Conservation (phyloP, 2,113 vertebrate species). For the Thermophis baileyi region DNA sequence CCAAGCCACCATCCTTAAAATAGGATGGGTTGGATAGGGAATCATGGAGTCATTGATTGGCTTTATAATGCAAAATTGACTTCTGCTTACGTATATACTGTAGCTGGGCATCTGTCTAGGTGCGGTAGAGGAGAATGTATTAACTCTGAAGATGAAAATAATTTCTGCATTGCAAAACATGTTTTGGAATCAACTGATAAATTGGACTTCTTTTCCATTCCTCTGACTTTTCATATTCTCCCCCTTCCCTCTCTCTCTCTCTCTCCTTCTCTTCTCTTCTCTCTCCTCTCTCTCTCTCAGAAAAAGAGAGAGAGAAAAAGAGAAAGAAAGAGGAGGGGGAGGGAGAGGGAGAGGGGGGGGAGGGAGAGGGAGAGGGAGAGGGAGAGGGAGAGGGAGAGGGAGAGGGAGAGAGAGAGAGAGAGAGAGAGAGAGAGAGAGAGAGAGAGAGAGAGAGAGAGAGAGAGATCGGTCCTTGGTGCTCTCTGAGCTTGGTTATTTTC, state of each 20-base stretch:
- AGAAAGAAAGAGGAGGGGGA: too few relatives aligned
- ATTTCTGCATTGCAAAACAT: neutral
- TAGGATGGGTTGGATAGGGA: neutral
- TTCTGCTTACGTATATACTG: neutral
- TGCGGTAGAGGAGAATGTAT: neutral
- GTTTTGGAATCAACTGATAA: neutral
- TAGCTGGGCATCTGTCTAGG: neutral
- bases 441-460: too few relatives aligned
- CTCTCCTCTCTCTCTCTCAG: too few relatives aligned
- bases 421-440: too few relatives aligned
- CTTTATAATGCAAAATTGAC: neutral
- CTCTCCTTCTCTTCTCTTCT: too few relatives aligned
- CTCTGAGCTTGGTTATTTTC: too few relatives aligned
- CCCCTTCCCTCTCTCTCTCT: too few relatives aligned
- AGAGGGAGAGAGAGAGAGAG: too few relatives aligned
- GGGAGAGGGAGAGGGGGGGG: rapidly evolving
- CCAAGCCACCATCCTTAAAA: neutral
- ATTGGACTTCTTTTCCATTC: neutral
- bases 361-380: too few relatives aligned
- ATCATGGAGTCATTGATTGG: neutral
- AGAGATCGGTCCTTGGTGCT: too few relatives aligned
- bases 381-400: too few relatives aligned
- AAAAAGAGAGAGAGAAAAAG: too few relatives aligned
- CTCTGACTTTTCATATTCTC: neutral
- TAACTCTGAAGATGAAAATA: neutral